These are phyloP conservation scores for Nylanderia fulva DNA, from an alignment of 1,140 invertebrate genomes.

Conservation along the genomic window DNA sequence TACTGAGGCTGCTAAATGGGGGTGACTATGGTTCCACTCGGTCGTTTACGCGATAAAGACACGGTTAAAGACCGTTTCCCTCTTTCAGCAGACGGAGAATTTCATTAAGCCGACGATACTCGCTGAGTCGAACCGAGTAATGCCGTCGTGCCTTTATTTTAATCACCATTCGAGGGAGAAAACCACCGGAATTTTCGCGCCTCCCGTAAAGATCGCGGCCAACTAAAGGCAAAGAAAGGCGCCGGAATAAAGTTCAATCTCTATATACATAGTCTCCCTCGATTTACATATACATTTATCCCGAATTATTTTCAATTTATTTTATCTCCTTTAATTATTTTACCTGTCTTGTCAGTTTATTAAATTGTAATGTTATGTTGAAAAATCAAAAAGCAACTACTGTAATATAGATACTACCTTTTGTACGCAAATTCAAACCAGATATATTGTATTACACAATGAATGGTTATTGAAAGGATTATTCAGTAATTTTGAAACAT, in stretches of 20 bases:
- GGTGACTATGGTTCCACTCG: constrained; percentile 53
- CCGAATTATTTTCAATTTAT: neutral
- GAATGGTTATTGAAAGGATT: neutral
- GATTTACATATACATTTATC: neutral
- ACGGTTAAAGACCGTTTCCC: constrained; percentile 39
- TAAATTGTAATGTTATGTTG: neutral
- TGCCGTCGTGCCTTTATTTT: constrained; percentile 44
- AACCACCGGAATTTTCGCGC: constrained; percentile 38
- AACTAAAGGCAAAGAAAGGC: neutral
- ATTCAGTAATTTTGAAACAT: neutral
- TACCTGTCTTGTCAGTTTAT: neutral
- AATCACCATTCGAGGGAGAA: constrained; percentile 10
- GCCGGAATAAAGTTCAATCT: constrained; percentile 5
- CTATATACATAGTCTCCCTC: neutral
- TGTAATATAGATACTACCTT: neutral
- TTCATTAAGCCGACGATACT: constrained; percentile 71
- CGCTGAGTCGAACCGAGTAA: constrained; percentile 50
- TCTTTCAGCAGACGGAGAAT: constrained; percentile 67
- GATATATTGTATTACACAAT: neutral
- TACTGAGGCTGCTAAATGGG: constrained; percentile 63
- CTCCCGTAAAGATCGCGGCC: constrained; percentile 9
- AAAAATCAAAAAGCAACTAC: neutral
- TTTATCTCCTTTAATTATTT: neutral
- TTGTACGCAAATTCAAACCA: neutral
- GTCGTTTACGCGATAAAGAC: constrained; percentile 71